Conservation (phyloP, 1,140 invertebrate species). For the Danaus melanippus region DNA sequence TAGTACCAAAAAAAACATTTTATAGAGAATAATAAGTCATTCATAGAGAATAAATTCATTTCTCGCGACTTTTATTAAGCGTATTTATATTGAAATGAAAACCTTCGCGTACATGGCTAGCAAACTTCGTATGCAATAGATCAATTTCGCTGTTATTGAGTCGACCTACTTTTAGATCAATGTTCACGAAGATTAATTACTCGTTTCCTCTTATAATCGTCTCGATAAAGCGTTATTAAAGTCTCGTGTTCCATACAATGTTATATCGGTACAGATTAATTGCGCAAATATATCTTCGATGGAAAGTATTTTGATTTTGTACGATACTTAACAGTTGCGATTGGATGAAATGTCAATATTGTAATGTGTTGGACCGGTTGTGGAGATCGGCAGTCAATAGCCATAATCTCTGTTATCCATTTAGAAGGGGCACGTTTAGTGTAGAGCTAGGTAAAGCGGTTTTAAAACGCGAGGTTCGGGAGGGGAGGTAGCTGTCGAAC, state of each 20-base stretch:
- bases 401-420: constrained; percentile 47
- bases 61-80: not conserved
- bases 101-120: constrained; percentile 1
- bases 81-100: not conserved
- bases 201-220: constrained; percentile 34
- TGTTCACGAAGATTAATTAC: constrained; percentile 37
- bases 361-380: constrained; percentile 8
- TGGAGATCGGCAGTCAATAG: constrained; percentile 24
- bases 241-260: constrained; percentile 17
- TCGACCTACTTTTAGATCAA: constrained; percentile 1
- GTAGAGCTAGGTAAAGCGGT: constrained; percentile 49
- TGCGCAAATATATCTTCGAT: too few relatives aligned
- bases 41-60: not conserved
- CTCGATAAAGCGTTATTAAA: constrained; percentile 33
- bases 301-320: too few relatives aligned
- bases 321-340: too few relatives aligned
- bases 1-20: not conserved
- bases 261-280: too few relatives aligned
- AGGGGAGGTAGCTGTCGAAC: constrained; percentile 37
- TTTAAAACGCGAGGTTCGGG: constrained; percentile 23
- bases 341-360: too few relatives aligned
- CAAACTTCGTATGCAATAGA: constrained; percentile 18
- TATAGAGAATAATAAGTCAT: not conserved
- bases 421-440: constrained; percentile 43
- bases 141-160: constrained; percentile 21